These are phyloP conservation scores for Sebastes matsubarae DNA, from an alignment of 2,797 vertebrate species.

Conservation along the genomic window DNA sequence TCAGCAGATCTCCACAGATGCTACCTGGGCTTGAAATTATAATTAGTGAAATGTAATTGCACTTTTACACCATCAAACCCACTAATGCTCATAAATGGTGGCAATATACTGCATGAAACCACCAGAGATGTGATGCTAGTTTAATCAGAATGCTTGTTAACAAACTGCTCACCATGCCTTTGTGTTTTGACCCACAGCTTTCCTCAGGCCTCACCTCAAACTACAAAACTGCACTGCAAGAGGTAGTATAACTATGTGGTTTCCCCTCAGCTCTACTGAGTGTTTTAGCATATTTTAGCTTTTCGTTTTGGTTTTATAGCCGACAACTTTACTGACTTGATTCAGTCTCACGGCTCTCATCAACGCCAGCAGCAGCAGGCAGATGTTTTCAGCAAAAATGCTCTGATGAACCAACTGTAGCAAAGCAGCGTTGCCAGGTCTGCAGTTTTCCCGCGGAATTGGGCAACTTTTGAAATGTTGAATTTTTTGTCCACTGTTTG, in stretches of 20 bases:
- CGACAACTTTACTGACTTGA: background rate
- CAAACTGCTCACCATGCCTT: slow-evolving; percentile 26
- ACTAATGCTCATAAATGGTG: slow-evolving; percentile 10
- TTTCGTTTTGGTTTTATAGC: background rate
- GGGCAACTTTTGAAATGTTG: background rate
- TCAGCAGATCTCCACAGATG: slow-evolving; percentile 27
- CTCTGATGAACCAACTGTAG: too few relatives aligned
- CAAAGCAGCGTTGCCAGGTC: background rate
- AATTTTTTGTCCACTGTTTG: too few relatives aligned
- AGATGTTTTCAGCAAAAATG: background rate
- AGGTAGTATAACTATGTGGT: background rate
- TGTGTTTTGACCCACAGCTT: background rate
- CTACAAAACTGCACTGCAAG: background rate
- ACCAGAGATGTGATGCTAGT: slow-evolving; percentile 14
- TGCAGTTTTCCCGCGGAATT: background rate
- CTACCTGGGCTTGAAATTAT: slow-evolving; percentile 47
- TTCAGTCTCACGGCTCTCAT: background rate
- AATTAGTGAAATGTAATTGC: slow-evolving; percentile 36
- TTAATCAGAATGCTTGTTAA: slow-evolving; percentile 46
- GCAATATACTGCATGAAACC: slow-evolving; percentile 16
- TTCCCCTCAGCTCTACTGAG: background rate
- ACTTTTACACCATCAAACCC: slow-evolving; percentile 25
- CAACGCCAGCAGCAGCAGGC: background rate
- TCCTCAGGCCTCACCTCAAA: background rate
- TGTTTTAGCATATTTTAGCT: background rate